phyloP scores from a whole-genome alignment of 2,888 invertebrate genomes.

The Caenorhabditis sp. region DNA sequence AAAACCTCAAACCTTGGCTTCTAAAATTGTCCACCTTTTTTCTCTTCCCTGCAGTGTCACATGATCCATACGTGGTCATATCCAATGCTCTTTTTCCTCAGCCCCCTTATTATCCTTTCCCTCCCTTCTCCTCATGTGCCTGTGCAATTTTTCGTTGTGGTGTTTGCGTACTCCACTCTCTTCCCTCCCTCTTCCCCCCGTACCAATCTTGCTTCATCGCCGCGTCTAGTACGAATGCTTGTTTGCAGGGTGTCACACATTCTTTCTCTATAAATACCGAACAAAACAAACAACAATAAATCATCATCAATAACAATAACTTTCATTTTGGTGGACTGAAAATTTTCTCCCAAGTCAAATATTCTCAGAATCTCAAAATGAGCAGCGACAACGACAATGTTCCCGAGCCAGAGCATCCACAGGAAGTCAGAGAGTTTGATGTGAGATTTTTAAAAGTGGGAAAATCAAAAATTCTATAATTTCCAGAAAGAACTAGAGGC shows the following conservation, averaged over 20 bases:
- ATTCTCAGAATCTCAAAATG: neutral
- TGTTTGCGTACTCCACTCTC: slow-evolving; percentile 31
- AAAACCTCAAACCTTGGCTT: too few species aligned
- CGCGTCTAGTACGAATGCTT: slow-evolving; percentile 51
- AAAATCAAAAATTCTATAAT: neutral
- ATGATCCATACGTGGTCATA: neutral
- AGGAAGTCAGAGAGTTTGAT: slow-evolving; percentile 32
- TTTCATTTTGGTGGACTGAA: too few species aligned
- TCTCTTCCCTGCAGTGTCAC: neutral
- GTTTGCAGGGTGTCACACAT: slow-evolving; percentile 52
- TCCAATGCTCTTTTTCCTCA: neutral
- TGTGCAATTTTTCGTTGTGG: slow-evolving; percentile 31
- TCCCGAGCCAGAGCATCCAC: slow-evolving; percentile 44
- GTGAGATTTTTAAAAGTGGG: slow-evolving; percentile 15
- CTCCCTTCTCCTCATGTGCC: neutral
- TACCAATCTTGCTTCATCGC: slow-evolving; percentile 42
- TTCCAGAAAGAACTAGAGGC: slow-evolving; percentile 33
- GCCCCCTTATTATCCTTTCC: neutral
- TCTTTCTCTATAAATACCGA: slow-evolving; percentile 36
- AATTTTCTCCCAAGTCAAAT: too few species aligned
- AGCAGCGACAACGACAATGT: slow-evolving; percentile 20
- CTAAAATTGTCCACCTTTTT: too few species aligned
- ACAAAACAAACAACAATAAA: slow-evolving; percentile 13
- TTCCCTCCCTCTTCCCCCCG: neutral
- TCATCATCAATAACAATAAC: too few species aligned